phyloP scores from a whole-genome alignment of 1,140 invertebrate genomes.

The Tetramorium alpestre region DNA sequence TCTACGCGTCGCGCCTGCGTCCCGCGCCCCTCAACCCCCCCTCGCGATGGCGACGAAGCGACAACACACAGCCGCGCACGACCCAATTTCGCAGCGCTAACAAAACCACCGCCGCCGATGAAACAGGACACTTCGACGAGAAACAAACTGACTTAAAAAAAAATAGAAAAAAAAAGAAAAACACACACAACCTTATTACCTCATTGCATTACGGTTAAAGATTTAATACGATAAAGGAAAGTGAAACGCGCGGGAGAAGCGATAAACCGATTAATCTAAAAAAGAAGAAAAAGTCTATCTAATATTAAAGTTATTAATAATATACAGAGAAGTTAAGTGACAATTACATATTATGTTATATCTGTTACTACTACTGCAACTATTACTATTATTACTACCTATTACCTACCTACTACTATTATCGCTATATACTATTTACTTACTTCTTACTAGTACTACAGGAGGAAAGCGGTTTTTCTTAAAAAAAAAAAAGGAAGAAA shows the following conservation, averaged over 20 bases:
- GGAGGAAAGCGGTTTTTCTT: constrained; percentile 65
- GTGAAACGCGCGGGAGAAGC: constrained; percentile 75
- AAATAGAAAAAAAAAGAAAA: constrained; percentile 63
- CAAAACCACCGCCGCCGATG: constrained; percentile 73
- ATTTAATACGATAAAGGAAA: constrained; percentile 80
- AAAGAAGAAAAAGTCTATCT: constrained; percentile 78
- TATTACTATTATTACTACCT: constrained; percentile 64
- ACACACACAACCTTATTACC: constrained; percentile 85
- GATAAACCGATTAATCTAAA: constrained; percentile 79
- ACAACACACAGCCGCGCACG: constrained; percentile 55
- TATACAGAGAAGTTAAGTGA: constrained; percentile 83
- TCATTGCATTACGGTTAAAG: constrained; percentile 85
- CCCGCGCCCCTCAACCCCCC: background rate
- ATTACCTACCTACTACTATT: constrained; percentile 63
- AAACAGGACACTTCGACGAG: constrained; percentile 70
- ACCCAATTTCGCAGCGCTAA: constrained; percentile 69
- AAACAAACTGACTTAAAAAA: constrained; percentile 48
- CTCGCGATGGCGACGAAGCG: constrained; percentile 62
- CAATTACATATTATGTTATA: constrained; percentile 83
- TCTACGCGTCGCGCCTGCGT: constrained; percentile 54
- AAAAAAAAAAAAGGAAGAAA: constrained; percentile 50
- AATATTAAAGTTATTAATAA: constrained; percentile 84
- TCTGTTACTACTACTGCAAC: constrained; percentile 75
- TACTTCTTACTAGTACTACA: constrained; percentile 67
- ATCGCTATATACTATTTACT: constrained; percentile 73